A percentile compares a stretch with the other conserved stretches of the same genome.
Conservation (phyloP, 2,797 vertebrate genomes). For the Clamator glandarius region DNA sequence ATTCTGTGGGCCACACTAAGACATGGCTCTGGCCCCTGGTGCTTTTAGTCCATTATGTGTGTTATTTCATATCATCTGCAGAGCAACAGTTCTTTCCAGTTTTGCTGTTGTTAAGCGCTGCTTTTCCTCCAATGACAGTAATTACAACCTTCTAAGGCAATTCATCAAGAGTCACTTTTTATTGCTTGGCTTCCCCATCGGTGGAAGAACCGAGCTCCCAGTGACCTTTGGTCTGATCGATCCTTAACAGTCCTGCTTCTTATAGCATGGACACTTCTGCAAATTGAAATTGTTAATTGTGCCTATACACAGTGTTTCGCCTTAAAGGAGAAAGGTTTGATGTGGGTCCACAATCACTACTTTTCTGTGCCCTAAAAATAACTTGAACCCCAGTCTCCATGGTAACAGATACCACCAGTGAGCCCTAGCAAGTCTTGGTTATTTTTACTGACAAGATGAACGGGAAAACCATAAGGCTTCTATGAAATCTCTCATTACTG, state of each 20-base stretch:
- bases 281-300: neutral
- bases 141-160: neutral
- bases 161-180: constrained; percentile 24
- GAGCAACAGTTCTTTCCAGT: constrained; percentile 9
- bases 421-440: constrained; percentile 22
- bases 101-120: neutral
- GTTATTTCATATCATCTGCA: constrained; percentile 2
- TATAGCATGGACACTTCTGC: neutral
- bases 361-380: constrained; percentile 41
- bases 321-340: neutral
- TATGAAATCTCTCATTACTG: constrained; percentile 26
- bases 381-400: constrained; percentile 43
- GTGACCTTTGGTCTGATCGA: constrained; percentile 31
- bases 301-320: neutral
- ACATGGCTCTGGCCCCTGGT: neutral
- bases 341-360: neutral
- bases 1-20: neutral
- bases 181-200: neutral
- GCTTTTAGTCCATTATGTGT: neutral
- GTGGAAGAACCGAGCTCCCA: constrained; percentile 2
- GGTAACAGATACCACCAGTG: constrained; percentile 33
- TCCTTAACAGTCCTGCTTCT: constrained; percentile 3
- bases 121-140: constrained; percentile 32
- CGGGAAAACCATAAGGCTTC: constrained; percentile 20
- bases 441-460: constrained; percentile 45